These are phyloP conservation scores for Macrobrachium rosenbergii DNA, from an alignment of 1,140 invertebrate genomes.

Conservation along the genomic window DNA sequence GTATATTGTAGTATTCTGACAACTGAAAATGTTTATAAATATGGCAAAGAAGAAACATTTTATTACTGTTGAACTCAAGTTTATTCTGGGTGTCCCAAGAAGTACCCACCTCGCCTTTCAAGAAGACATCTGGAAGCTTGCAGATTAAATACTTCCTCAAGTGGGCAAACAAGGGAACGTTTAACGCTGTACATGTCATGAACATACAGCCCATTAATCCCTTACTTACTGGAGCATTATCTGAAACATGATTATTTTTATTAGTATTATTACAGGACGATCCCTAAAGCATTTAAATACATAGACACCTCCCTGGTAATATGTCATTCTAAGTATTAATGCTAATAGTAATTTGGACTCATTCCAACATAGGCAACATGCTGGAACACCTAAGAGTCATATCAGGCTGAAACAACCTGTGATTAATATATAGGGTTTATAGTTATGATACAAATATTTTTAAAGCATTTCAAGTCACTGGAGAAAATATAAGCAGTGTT, in stretches of 20 bases:
- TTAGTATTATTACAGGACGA: not conserved
- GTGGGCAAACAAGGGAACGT: slow-evolving; percentile 72
- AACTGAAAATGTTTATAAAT: not conserved
- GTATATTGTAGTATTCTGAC: not conserved
- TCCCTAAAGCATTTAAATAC: not conserved
- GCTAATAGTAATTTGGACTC: too few relatives aligned
- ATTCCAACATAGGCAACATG: too few relatives aligned
- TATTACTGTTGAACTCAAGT: not conserved
- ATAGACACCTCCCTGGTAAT: too few relatives aligned
- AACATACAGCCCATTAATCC: slow-evolving; percentile 72
- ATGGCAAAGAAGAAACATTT: not conserved
- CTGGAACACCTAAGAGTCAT: too few relatives aligned
- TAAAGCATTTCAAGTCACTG: too few relatives aligned
- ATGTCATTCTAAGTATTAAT: too few relatives aligned
- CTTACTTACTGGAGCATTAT: slow-evolving; percentile 73
- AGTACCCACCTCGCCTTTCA: slow-evolving; percentile 69
- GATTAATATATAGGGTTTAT: too few relatives aligned
- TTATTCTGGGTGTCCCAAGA: not conserved
- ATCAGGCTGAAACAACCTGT: too few relatives aligned
- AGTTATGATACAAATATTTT: too few relatives aligned
- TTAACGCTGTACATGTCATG: slow-evolving; percentile 72
- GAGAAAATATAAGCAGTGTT: too few relatives aligned
- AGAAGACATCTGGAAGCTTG: slow-evolving; percentile 70
- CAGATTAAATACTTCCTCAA: slow-evolving; percentile 70
- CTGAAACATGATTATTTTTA: slow-evolving; percentile 67